These are phyloP conservation scores for Habroteleia sp. DNA, from an alignment of 2,888 invertebrate species.

Conservation along the genomic window DNA sequence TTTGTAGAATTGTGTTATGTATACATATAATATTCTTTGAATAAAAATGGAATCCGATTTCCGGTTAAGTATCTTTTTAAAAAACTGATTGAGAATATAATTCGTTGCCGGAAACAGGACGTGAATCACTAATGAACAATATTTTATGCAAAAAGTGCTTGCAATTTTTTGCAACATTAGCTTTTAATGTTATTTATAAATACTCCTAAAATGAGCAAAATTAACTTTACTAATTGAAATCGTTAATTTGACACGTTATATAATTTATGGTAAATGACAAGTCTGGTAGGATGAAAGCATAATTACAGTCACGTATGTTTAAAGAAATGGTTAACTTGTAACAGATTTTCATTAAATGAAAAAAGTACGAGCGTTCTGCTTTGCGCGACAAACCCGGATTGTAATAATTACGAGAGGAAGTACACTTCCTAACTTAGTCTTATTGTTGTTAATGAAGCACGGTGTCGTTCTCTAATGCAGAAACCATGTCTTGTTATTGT, in stretches of 20 bases:
- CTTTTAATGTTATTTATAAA: slow-evolving; percentile 45
- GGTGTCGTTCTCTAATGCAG: slow-evolving; percentile 80
- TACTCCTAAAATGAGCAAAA: slow-evolving; percentile 18
- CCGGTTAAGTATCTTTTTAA: slow-evolving; percentile 34
- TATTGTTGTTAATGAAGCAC: slow-evolving; percentile 79
- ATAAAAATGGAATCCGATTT: slow-evolving; percentile 53
- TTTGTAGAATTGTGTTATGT: slow-evolving; percentile 8
- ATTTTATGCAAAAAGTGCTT: slow-evolving; percentile 35
- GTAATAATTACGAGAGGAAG: slow-evolving; percentile 64
- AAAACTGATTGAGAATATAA: slow-evolving; percentile 34
- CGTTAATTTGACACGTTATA: slow-evolving; percentile 19
- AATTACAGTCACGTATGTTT: slow-evolving; percentile 28
- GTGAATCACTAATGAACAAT: slow-evolving; percentile 36
- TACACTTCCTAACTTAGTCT: slow-evolving; percentile 66
- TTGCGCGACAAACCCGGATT: slow-evolving; percentile 48
- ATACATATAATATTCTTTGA: slow-evolving; percentile 16
- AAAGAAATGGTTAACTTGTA: slow-evolving; percentile 30
- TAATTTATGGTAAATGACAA: slow-evolving; percentile 44
- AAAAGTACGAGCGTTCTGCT: slow-evolving; percentile 26
- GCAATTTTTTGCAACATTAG: slow-evolving; percentile 13
- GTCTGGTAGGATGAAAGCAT: slow-evolving; percentile 16
- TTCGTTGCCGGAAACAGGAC: slow-evolving; percentile 39
- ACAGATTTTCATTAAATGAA: slow-evolving; percentile 37
- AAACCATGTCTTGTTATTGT: slow-evolving; percentile 75
- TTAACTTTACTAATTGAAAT: slow-evolving; percentile 17